Evolutionary conservation across 2,888 invertebrate species (phyloP), one percentile per base, ranked within the genome.

Genomic region (Eueremaeus valkanovi): DNA sequence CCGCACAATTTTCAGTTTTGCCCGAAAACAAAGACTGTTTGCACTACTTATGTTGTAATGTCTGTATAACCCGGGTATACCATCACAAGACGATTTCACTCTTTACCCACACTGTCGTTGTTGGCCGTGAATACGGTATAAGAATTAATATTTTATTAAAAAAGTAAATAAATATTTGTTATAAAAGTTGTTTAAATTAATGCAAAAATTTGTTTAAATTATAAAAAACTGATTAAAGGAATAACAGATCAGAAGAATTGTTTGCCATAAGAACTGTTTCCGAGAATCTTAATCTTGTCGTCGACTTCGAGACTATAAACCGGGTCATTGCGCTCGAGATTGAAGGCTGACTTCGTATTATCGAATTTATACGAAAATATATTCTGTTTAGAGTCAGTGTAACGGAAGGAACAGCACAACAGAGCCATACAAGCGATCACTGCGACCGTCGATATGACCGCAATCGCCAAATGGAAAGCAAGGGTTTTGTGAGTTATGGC

Each of bases 401-500:
- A 75, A 42, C 75, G 77, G 68, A 78, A 79, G 49, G 78, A 75
- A 36, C 76, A 78, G 33, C 77, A 77, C 33, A 76, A 77, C 55
- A 79, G 76, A 72, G 77, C 76, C 31, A 79, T 72, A 72, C 79
- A 78, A n/a, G 78, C 42, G 31, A 78, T 61, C 21, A 78, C 78
- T 29, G 79, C 78, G 3, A 76, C 63, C 31, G 77, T 74, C n/a
- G 79, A 78, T 21, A 79, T 77, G 42, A 78, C 72, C 61, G 77
- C 76, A 58, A 79, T 75, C 3, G 79, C 76, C 55, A 76, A 75
- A 70, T 78, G 78, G 31, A 79, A 79, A 27, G 78, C 78, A 11
- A 79, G 73, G 3, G 76, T 76, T 21, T 78, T 78, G 58, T 75
- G 76, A 74, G 5, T 31, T 2, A 63, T 16, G 8, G 5, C 63